Evolutionary conservation across 2,797 vertebrate species (phyloP), one percentile per base, ranked within the genome.

Genomic region (Poecilia gillii): DNA sequence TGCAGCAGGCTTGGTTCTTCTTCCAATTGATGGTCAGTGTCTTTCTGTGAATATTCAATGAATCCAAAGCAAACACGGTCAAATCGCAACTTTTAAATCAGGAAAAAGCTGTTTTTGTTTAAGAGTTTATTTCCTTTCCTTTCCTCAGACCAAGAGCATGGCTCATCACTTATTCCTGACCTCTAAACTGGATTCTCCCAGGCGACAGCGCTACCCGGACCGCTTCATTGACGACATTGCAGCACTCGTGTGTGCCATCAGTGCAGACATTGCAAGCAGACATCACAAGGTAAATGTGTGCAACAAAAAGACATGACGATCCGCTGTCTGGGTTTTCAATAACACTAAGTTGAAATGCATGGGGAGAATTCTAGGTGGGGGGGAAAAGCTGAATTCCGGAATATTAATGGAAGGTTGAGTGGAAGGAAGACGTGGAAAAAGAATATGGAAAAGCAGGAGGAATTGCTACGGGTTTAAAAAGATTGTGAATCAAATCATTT

Each of bases 1-100:
- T 98, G 75, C 97, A 97, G 81, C 97, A 98, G 66, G 96, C 97
- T 85, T 98, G 97, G 97, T 98, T 97, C 91, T 98, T 98, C 95
- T 98, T 98, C 89, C 97, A 97, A 82, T 94, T 98, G 39, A 97
- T 98, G 96, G 97, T 98, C 85, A 86, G 96, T 92, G 39, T 79
- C 11, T 28, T 43, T 66, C 47, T 53, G 7, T 16, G 6, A 16
- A 77, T 57, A 36, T 20, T n/a, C 5, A 49, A 2, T 57, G 6
- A 55, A 55, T 36, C 3, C 62, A 6, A 73, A 75, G 36, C 57
- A 4, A 81, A 74, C 25, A 7, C 18, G 31, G 14, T 20, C 78
- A 68, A 62, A 13, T 18, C 33, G 23, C 14, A 64, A 36, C 41
- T 72, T 13, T 76, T 28, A 75, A 23, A 39, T 33, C 31, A 57